Base-by-base conservation (phyloP, 35 echinoderm and acorn worm genomes). In the Apostichopus californicus region DNA sequence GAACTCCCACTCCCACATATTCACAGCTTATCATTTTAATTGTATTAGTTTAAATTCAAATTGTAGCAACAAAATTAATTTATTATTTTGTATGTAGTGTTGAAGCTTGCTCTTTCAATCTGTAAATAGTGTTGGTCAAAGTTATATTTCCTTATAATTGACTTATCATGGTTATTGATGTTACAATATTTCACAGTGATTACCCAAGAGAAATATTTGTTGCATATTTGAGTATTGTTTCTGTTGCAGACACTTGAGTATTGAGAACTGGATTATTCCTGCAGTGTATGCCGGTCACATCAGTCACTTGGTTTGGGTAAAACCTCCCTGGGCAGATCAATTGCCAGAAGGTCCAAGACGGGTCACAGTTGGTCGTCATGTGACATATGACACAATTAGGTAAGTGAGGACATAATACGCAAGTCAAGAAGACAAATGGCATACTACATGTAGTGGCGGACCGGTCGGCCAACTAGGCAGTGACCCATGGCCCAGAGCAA, bases 241-340 rank as follows among this genome's bases (percentile, higher is more conserved):
- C 83, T 2, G 64, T 80, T 78, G 25, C 71, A 95, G 93, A 54
- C 55, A 65, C 60, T 68, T 98, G 1, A 93, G 93, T 93, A 98
- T 98, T 86, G 96, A 98, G 87, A 98, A 98, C 54, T 98, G 96
- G 96, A 98, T 98, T 18, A 77, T 95, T 25, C 96, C 94, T 20
- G 94, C 96, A 65, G 65, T 93, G 4, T 95, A 87, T 90, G 92
- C 96, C 24, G 96, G 96, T 26, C 96, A 98, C 83, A 15, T 96
- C 46, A n/a, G 77, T 64, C 93, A 83, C 60, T 73, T 98, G 18
- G 92, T 96, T 17, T 98, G 95, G 97, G 86, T 96, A 52, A 98
- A 98, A 84, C 95, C 97, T 55, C 97, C 97, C 9, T 98, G 97
- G 97, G 95, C 97, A 17, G 93, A 96, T 86, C 97, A 98, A 77